phyloP scores from a whole-genome alignment of 2,888 invertebrate genomes.

The Allacma fusca region DNA sequence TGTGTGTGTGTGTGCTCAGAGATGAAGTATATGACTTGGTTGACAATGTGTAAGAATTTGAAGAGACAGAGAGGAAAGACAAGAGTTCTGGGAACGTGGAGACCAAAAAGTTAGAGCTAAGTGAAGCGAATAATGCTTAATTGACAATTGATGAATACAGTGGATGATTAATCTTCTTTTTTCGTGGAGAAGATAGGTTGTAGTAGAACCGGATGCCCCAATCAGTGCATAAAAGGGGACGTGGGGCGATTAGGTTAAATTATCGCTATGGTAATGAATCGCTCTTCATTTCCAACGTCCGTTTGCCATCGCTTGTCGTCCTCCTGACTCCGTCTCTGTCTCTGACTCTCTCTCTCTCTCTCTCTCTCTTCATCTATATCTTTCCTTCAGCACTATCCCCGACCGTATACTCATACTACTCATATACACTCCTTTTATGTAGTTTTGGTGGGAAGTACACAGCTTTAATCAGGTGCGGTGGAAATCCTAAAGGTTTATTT shows the following conservation, averaged over 20 bases:
- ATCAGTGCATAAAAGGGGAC: slow-evolving; percentile 50
- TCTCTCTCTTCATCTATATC: slow-evolving; percentile 24
- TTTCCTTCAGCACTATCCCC: background rate
- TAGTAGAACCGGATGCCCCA: slow-evolving; percentile 50
- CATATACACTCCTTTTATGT: background rate
- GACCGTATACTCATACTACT: background rate
- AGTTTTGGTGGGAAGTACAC: background rate
- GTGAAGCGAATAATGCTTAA: slow-evolving; percentile 60
- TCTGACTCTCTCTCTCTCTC: slow-evolving; percentile 24
- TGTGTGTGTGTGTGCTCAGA: too few species aligned
- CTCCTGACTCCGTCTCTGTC: slow-evolving; percentile 23
- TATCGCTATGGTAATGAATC: slow-evolving; percentile 55
- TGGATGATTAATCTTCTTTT: slow-evolving; percentile 59
- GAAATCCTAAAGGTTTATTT: slow-evolving; percentile 20
- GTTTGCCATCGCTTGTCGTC: slow-evolving; percentile 41
- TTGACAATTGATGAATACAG: slow-evolving; percentile 60
- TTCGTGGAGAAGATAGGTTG: slow-evolving; percentile 40
- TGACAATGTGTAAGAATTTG: too few species aligned
- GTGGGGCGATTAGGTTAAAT: slow-evolving; percentile 45
- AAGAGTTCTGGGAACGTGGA: slow-evolving; percentile 36
- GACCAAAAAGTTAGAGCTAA: slow-evolving; percentile 2
- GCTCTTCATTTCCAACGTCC: slow-evolving; percentile 50
- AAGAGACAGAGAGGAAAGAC: slow-evolving; percentile 34
- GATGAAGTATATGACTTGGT: too few species aligned
- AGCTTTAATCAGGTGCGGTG: slow-evolving; percentile 44